These are phyloP conservation scores for Andrena bucephala DNA, from an alignment of 2,888 invertebrate genomes.

Conservation along the genomic window DNA sequence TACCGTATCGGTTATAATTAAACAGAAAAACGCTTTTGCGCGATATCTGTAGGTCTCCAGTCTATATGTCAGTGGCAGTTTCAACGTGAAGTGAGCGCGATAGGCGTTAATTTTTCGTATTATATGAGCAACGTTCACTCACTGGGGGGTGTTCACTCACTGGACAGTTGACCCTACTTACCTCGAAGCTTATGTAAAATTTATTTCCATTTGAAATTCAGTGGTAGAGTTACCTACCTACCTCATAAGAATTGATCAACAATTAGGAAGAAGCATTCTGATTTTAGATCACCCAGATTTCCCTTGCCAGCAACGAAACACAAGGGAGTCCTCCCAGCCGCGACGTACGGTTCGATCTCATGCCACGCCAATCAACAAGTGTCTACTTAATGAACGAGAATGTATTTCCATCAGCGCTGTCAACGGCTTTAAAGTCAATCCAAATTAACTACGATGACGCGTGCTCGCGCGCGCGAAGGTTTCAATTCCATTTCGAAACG, in stretches of 20 bases:
- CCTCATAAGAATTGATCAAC: neutral
- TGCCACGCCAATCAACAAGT: conserved; percentile 68
- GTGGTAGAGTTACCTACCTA: neutral
- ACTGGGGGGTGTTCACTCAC: too few species aligned
- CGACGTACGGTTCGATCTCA: conserved; percentile 48
- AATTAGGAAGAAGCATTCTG: neutral
- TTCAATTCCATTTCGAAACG: conserved; percentile 24
- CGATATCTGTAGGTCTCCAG: too few species aligned
- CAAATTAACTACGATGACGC: conserved; percentile 48
- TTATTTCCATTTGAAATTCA: too few species aligned
- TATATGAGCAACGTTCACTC: too few species aligned
- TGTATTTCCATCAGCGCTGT: conserved; percentile 59
- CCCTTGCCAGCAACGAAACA: neutral
- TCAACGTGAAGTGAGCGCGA: too few species aligned
- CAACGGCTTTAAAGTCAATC: conserved; percentile 61
- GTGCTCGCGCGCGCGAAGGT: conserved; percentile 6
- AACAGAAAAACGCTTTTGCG: too few species aligned
- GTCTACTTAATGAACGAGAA: conserved; percentile 70
- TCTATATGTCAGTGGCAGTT: too few species aligned
- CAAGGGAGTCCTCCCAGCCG: conserved; percentile 26
- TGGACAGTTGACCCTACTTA: too few species aligned
- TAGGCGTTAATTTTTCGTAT: too few species aligned
- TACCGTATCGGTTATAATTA: too few species aligned
- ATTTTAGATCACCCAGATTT: neutral
- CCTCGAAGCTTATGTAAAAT: too few species aligned